Conservation (phyloP, 2,113 vertebrate species). For the Pseudois nayaur region DNA sequence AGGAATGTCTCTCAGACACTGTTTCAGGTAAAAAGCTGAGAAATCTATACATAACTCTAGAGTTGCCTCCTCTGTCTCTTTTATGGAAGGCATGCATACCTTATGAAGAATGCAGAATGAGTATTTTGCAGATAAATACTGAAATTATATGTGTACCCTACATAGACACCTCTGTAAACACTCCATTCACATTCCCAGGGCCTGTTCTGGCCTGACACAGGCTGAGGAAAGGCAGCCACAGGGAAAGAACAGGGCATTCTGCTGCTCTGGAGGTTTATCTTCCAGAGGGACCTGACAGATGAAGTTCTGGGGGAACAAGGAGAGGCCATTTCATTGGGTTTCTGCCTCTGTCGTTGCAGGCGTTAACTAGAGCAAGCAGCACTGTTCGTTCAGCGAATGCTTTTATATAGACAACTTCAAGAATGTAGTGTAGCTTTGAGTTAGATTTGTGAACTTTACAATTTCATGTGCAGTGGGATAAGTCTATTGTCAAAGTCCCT, state of each 20-base stretch:
- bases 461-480: neutral
- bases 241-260: neutral
- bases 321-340: no score
- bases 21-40: neutral
- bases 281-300: neutral
- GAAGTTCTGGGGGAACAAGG: neutral
- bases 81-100: neutral
- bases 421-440: neutral
- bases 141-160: neutral
- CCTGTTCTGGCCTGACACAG: neutral
- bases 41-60: neutral
- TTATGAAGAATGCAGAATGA: neutral
- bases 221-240: neutral
- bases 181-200: neutral
- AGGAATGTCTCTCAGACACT: neutral
- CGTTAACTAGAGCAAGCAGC: neutral
- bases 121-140: neutral
- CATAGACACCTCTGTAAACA: neutral
- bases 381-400: neutral
- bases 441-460: neutral
- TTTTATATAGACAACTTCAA: neutral
- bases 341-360: neutral
- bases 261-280: neutral
- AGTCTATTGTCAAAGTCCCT: neutral
- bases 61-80: neutral